phyloP scores from a whole-genome alignment of 2,797 vertebrate species.

The Threskiornis aethiopicus region DNA sequence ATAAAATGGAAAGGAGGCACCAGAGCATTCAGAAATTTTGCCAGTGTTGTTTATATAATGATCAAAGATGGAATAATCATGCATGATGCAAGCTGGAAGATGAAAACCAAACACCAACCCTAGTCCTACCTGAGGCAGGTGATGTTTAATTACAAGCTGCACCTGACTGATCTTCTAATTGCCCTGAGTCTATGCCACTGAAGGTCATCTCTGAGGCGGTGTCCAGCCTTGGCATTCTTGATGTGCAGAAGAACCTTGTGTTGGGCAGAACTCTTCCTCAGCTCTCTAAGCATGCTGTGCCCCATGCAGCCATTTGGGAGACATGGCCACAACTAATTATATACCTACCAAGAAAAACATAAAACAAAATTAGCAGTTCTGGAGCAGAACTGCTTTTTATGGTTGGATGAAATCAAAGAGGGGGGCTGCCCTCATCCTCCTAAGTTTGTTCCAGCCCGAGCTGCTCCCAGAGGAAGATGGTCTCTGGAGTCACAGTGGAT shows the following conservation, averaged over 20 bases:
- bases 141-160: not conserved
- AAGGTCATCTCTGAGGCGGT: not conserved
- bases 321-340: not conserved
- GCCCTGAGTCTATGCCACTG: not conserved
- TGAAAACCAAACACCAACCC: not conserved
- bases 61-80: not conserved
- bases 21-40: not conserved
- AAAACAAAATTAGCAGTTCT: not conserved
- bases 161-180: not conserved
- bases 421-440: not conserved
- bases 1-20: not conserved
- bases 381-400: not conserved
- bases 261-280: not conserved
- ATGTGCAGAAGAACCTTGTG: not conserved
- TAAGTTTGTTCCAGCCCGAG: not conserved
- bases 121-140: not conserved
- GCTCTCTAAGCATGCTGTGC: not conserved
- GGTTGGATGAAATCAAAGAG: not conserved
- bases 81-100: not conserved
- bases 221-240: not conserved
- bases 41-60: not conserved
- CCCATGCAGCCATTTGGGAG: not conserved
- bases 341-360: not conserved
- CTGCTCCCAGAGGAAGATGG: not conserved
- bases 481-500: not conserved